These are phyloP conservation scores for Lagorchestes hirsutus DNA, from an alignment of 2,797 vertebrate species.

Conservation along the genomic window DNA sequence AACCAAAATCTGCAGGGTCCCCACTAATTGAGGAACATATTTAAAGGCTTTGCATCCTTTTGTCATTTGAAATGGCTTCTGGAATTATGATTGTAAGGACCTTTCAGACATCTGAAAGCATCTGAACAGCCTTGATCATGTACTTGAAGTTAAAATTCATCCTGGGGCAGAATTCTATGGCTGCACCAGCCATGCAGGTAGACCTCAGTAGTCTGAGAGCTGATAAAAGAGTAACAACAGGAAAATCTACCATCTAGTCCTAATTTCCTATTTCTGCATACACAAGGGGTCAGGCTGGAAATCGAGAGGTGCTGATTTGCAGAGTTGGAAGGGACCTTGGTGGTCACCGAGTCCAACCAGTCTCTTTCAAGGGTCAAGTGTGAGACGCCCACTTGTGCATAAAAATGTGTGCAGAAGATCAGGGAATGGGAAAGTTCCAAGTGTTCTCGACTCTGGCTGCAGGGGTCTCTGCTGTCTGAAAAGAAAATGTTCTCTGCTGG, in stretches of 20 bases:
- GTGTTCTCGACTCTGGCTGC: constrained; percentile 79
- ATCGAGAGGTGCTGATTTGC: constrained; percentile 29
- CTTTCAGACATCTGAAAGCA: constrained; percentile 82
- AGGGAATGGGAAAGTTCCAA: constrained; percentile 79
- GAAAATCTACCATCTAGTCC: constrained; percentile 81
- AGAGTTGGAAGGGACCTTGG: not conserved
- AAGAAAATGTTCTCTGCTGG: constrained; percentile 82
- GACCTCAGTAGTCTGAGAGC: constrained; percentile 78
- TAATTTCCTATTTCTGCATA: constrained; percentile 84
- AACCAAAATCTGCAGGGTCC: constrained; percentile 82
- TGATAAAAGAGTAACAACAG: constrained; percentile 79
- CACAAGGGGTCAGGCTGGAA: constrained; percentile 82
- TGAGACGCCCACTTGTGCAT: constrained; percentile 85
- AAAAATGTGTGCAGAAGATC: constrained; percentile 84
- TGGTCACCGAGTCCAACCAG: not conserved
- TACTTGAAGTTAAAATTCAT: constrained; percentile 82
- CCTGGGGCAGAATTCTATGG: constrained; percentile 68
- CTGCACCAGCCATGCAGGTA: constrained; percentile 78
- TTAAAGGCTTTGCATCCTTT: constrained; percentile 79
- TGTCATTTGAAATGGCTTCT: constrained; percentile 83
- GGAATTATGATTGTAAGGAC: constrained; percentile 80
- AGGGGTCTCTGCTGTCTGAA: constrained; percentile 81
- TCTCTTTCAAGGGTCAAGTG: constrained; percentile 84
- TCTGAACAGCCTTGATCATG: constrained; percentile 83
- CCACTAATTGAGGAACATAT: constrained; percentile 78